These are phyloP conservation scores for Ectemnius lituratus DNA, from an alignment of 2,888 invertebrate species.

Conservation along the genomic window DNA sequence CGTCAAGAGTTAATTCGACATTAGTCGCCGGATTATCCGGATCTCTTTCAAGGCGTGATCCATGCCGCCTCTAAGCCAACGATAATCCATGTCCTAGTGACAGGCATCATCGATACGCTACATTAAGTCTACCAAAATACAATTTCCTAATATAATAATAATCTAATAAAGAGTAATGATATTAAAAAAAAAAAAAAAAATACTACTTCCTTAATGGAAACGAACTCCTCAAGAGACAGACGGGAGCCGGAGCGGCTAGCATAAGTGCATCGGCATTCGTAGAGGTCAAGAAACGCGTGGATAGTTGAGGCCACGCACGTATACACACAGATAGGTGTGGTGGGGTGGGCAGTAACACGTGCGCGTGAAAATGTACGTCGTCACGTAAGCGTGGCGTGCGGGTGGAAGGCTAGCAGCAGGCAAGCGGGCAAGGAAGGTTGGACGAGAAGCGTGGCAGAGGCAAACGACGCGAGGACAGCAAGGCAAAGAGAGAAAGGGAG, in stretches of 20 bases:
- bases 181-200: too few relatives aligned
- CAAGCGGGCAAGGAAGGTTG: slow-evolving; percentile 9
- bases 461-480: slow-evolving; percentile 6
- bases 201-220: too few relatives aligned
- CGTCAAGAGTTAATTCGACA: slow-evolving; percentile 26
- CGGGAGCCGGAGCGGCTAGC: too few relatives aligned
- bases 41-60: slow-evolving; percentile 15
- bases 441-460: slow-evolving; percentile 1
- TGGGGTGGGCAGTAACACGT: slow-evolving; percentile 54
- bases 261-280: not conserved
- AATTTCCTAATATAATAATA: too few relatives aligned
- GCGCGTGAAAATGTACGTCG: slow-evolving; percentile 60
- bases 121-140: not conserved
- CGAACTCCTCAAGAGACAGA: too few relatives aligned
- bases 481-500: slow-evolving; percentile 70
- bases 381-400: slow-evolving; percentile 57
- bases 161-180: too few relatives aligned
- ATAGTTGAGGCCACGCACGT: not conserved
- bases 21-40: slow-evolving; percentile 33
- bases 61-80: not conserved
- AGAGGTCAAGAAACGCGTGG: slow-evolving; percentile 55
- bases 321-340: slow-evolving; percentile 24
- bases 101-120: slow-evolving; percentile 2
- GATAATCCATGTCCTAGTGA: not conserved
- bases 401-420: slow-evolving; percentile 41